Base-by-base conservation (phyloP, 2,888 invertebrate genomes). In the Lissonota sp. region DNA sequence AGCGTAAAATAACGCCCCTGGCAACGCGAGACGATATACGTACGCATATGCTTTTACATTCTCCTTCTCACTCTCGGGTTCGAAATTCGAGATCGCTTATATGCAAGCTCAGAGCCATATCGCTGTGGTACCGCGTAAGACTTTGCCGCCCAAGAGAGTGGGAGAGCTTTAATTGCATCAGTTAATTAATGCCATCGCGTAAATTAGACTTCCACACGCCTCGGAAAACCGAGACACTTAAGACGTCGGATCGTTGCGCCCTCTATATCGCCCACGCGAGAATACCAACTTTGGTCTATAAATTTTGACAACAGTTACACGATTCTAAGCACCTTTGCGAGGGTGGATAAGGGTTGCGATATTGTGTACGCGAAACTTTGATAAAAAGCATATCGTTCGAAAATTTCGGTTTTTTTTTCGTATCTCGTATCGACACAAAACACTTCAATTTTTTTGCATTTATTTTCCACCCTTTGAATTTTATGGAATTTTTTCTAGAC, bases 121-220 rank as follows among this genome's bases (percentile, higher is more conserved):
- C 60, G 57, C 26, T 40, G 46, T 10, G 26, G 26, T 26, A 26
- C 26, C 26, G 26, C 26, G 26, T 26, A 26, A 26, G 26, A 26
- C 26, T 26, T 26, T 26, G 26, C 26, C 14, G 26, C 26, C 14
- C 49, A 46, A 16, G 46, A 46, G n/a, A 53, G 51, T n/a, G 16
- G 37, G 42, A 42, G 78, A 78, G 78, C 71, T 79, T 79, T 82
- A 82, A 82, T 82, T 82, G 81, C 81, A 79, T 79, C 78, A 62
- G 78, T 75, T 82, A 82, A 82, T 82, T 82, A 82, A 82, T 82
- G 81, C 78, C 62, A 49, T 75, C 74, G 73, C 78, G 81, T 82
- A 82, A 82, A 82, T 82, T 82, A 82, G 79, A 78, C 78, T 75
- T 79, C 67, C 75, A 49, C 53, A 16, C 78, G 81, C 78, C 70